These are phyloP conservation scores for Platycheirus albimanus DNA, from an alignment of 2,888 invertebrate species.

Conservation along the genomic window DNA sequence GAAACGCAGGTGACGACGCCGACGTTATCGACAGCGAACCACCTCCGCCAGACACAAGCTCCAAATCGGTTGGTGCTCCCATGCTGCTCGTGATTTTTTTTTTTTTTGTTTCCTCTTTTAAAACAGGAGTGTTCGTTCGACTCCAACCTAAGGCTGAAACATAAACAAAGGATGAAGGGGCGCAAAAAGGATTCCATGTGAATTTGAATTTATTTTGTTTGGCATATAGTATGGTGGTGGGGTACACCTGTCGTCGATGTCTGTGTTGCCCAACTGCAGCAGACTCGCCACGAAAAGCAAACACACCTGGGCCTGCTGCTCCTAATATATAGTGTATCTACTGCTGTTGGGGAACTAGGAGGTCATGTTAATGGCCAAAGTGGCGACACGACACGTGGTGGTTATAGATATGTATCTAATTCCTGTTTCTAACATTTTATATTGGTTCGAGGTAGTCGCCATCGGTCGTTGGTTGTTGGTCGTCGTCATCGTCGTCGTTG, in stretches of 20 bases:
- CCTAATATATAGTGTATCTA: not conserved
- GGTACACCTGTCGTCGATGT: slow-evolving; percentile 55
- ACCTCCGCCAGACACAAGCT: slow-evolving; percentile 21
- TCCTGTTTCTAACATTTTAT: slow-evolving; percentile 56
- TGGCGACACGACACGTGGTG: slow-evolving; percentile 71
- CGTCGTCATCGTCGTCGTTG: slow-evolving; percentile 28
- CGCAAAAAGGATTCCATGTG: slow-evolving; percentile 50
- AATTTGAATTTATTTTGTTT: slow-evolving; percentile 8
- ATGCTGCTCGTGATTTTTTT: slow-evolving; percentile 6
- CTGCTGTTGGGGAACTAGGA: slow-evolving; percentile 42
- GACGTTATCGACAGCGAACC: slow-evolving; percentile 4
- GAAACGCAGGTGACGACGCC: slow-evolving; percentile 54
- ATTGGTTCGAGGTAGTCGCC: slow-evolving; percentile 8
- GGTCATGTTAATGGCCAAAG: slow-evolving; percentile 70
- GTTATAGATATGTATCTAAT: slow-evolving; percentile 51
- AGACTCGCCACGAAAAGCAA: slow-evolving; percentile 21
- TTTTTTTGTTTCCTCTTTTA: too few species aligned
- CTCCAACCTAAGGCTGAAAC: slow-evolving; percentile 22
- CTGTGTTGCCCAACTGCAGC: slow-evolving; percentile 14
- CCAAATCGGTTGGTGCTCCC: slow-evolving; percentile 17
- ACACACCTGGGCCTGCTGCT: slow-evolving; percentile 46
- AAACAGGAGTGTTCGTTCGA: too few species aligned
- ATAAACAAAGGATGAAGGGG: slow-evolving; percentile 48
- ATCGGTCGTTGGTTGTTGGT: slow-evolving; percentile 2
- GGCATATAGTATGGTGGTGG: slow-evolving; percentile 17